Conservation (phyloP, 2,888 invertebrate species). For the Adelphocoris suturalis region DNA sequence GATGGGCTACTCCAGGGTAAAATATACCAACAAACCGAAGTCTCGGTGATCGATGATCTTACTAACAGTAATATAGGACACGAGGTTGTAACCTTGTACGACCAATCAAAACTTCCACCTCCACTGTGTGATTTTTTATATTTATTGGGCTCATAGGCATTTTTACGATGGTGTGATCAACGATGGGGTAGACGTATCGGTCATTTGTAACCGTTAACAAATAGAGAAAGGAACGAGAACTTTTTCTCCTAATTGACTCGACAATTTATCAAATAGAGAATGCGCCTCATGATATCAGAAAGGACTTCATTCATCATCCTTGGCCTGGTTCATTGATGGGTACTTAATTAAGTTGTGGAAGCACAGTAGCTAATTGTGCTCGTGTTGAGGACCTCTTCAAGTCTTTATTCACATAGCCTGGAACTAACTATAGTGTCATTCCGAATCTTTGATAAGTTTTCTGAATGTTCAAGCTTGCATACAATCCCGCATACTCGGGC, state of each 20-base stretch:
- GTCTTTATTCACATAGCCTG: not conserved
- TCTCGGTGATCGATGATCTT: not conserved
- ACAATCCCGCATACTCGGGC: too few relatives aligned
- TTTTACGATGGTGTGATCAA: conserved; percentile 61
- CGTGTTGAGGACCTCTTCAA: not conserved
- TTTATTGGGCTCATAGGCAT: conserved; percentile 35
- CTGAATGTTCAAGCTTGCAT: too few relatives aligned
- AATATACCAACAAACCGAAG: not conserved
- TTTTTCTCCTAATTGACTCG: conserved; percentile 69
- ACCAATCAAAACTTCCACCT: conserved; percentile 17
- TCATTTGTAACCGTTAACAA: conserved; percentile 68
- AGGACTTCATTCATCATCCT: conserved; percentile 64
- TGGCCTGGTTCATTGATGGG: conserved; percentile 60
- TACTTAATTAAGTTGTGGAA: conserved; percentile 65
- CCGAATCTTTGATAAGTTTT: too few relatives aligned
- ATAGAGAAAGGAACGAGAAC: conserved; percentile 58
- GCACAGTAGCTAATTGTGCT: conserved; percentile 65
- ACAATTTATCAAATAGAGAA: conserved; percentile 67
- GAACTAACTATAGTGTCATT: not conserved
- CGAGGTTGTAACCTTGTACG: not conserved
- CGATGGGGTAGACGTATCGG: conserved; percentile 59
- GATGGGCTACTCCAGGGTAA: too few relatives aligned
- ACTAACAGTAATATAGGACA: conserved; percentile 25
- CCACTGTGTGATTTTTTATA: not conserved
- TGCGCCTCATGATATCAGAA: conserved; percentile 66